Base-by-base conservation (phyloP, 2,888 invertebrate genomes). In the Drosophila prostipennis region DNA sequence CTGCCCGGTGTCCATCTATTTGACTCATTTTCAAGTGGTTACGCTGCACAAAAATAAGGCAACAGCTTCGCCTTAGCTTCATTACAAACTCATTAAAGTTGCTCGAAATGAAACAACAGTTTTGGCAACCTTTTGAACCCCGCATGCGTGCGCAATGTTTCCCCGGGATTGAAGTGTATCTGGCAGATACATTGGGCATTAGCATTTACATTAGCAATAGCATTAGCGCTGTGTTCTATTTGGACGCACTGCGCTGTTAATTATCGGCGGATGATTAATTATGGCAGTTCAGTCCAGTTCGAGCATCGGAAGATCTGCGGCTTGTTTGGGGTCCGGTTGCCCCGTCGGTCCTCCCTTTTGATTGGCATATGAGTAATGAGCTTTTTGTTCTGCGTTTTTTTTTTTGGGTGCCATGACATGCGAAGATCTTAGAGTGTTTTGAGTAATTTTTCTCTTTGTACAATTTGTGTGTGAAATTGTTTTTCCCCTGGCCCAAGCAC, bases 351-450 rank as follows among this genome's bases (percentile, higher is more conserved):
- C 48, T 34, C 32, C 23, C 42, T 51, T 56, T 86, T 84, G 84
- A 84, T 84, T 84, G 84, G 88, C 84, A 83, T 86, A 88, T 84
- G 84, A 88, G 84, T 84, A 84, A 84, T 84, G 84, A 88, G 84
- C 84, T 88, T 84, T 88, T 86, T 86, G 88, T 86, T 84, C 80
- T 46, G 52, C n/a, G 34, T 26, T 39, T 34, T 36, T 54, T 85
- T 55, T n/a, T 14, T 8, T 5, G 3, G 45, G 43, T 43, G 54
- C 72, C 71, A 72, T 71, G 72, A 72, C 72, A 72, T 64, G 73
- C 72, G 73, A 72, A 64, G 65, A 54, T 73, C 73, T 72, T 63
- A 40, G 55, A 63, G 64, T 57, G 45, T 45, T 68, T 58, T 48
- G 40, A 63, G 64, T 70, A 45, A 69, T 68, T 70, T n/a, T 42